Conservation (phyloP, 1,140 invertebrate species). For the Pogonus chalceus region DNA sequence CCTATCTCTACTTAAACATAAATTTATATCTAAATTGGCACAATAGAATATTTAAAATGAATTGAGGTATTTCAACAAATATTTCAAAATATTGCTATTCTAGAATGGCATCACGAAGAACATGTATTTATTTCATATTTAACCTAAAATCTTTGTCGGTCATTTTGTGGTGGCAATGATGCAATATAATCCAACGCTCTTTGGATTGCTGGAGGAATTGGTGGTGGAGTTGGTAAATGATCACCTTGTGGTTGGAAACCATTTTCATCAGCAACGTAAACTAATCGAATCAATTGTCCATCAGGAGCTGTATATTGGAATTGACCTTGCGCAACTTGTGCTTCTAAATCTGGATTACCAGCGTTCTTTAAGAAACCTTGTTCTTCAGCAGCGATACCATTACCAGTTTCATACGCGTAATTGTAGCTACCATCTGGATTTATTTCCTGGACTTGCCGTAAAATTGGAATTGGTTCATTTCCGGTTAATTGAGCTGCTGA, state of each 20-base stretch:
- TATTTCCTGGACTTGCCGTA: constrained; percentile 36
- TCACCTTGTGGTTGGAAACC: constrained; percentile 41
- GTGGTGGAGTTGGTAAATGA: constrained; percentile 47
- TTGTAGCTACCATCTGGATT: constrained; percentile 33
- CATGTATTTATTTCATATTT: too few relatives aligned
- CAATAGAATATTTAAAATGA: too few relatives aligned
- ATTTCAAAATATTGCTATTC: too few relatives aligned
- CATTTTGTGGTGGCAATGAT: constrained; percentile 33
- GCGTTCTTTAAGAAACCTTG: constrained; percentile 40
- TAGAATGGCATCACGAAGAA: too few relatives aligned
- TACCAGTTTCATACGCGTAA: constrained; percentile 46
- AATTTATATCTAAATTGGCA: too few relatives aligned
- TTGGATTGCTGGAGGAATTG: constrained; percentile 41
- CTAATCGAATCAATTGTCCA: constrained; percentile 43
- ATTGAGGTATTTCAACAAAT: too few relatives aligned
- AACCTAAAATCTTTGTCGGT: too few relatives aligned
- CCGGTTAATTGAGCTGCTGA: background rate
- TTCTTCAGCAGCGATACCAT: constrained; percentile 46
- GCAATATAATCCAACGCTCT: constrained; percentile 40
- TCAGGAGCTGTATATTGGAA: constrained; percentile 72
- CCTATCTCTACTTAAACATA: too few relatives aligned
- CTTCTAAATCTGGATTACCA: constrained; percentile 36
- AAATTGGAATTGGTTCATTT: constrained; percentile 34
- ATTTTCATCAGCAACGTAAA: constrained; percentile 47
- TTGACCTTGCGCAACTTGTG: constrained; percentile 52